Evolutionary conservation across 2,113 vertebrate species (phyloP), one percentile per base, ranked within the genome.

Genomic region (Ifrita kowaldi): DNA sequence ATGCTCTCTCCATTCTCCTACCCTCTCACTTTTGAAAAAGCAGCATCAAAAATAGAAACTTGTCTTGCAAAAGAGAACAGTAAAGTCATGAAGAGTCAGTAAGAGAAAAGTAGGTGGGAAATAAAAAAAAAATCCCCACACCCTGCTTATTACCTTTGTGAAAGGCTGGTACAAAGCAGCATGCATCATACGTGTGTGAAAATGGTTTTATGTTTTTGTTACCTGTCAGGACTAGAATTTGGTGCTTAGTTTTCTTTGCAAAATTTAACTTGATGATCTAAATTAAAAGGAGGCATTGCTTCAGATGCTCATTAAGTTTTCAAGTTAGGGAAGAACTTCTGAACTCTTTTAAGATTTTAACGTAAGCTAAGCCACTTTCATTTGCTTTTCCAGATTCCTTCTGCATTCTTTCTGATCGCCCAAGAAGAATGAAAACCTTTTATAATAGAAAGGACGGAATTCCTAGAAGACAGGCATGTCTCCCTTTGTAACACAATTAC

Each of bases 321-420:
- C 62, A 75, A 67, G 68, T 47, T 28, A 70, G 33, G 39, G 41
- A 93, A 89, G 76, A 93, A 88, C 57, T 83, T 52, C 59, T 82
- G 79, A 96, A 89, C 60, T 77, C 44, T 41, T 42, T 17, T 26
- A 69, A 69, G 42, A 49, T 79, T 87, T 92, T 60, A 16, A 67
- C 95, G 46, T 59, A 76, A 85, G 74, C 82, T 55, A 52, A 88
- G 74, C 52, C 20, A 52, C 79, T 74, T 96, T 55, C 39, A 56
- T 95, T 81, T 75, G 85, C 64, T 64, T 84, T 94, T 90, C 85
- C 76, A 87, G 73, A 96, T 89, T 93, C 95, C 59, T 95, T 90
- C 84, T 76, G 87, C 93, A 97, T 96, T 97, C 82, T 88, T 97
- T 82, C 77, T 90, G 88, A 92, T 95, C 79, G 89, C 44, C 35